These are phyloP conservation scores for Chouioia cunea DNA, from an alignment of 2,888 invertebrate species.

Conservation along the genomic window DNA sequence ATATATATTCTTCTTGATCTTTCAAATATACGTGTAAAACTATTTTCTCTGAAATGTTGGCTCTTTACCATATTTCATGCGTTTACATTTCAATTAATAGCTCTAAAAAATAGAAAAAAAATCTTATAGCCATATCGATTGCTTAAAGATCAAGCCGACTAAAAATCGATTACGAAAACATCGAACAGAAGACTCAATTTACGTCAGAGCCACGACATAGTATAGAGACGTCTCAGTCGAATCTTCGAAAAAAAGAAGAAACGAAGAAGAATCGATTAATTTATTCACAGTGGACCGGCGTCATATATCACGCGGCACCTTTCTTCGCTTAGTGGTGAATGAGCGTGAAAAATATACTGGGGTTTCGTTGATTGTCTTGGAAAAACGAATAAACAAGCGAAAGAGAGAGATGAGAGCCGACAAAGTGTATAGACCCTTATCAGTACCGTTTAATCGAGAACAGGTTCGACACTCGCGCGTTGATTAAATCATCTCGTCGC, in stretches of 20 bases:
- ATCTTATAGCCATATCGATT: too few species aligned
- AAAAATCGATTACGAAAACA: too few species aligned
- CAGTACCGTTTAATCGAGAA: conserved; percentile 46
- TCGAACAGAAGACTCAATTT: conserved; percentile 19
- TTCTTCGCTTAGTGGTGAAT: conserved; percentile 26
- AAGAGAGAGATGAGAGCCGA: conserved; percentile 29
- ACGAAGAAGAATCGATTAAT: conserved; percentile 15
- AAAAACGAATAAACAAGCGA: conserved; percentile 18
- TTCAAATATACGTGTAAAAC: not conserved
- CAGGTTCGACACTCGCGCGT: conserved; percentile 46
- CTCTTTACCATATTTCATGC: too few species aligned
- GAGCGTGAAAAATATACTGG: conserved; percentile 42
- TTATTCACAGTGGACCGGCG: conserved; percentile 18
- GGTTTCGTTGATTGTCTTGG: conserved; percentile 27
- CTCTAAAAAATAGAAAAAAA: too few species aligned
- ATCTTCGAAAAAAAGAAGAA: conserved; percentile 11
- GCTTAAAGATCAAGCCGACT: too few species aligned
- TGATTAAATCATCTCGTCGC: conserved; percentile 48
- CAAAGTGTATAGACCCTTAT: conserved; percentile 42
- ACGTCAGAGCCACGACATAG: conserved; percentile 2
- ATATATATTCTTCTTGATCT: conserved; percentile 6
- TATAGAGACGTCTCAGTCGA: conserved; percentile 31
- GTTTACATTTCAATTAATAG: too few species aligned
- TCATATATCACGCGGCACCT: conserved; percentile 19
- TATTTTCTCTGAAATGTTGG: too few species aligned